Conservation (phyloP, 37 sponge, comb jelly and placozoan genomes). For the Halisarca cf. caerulea region DNA sequence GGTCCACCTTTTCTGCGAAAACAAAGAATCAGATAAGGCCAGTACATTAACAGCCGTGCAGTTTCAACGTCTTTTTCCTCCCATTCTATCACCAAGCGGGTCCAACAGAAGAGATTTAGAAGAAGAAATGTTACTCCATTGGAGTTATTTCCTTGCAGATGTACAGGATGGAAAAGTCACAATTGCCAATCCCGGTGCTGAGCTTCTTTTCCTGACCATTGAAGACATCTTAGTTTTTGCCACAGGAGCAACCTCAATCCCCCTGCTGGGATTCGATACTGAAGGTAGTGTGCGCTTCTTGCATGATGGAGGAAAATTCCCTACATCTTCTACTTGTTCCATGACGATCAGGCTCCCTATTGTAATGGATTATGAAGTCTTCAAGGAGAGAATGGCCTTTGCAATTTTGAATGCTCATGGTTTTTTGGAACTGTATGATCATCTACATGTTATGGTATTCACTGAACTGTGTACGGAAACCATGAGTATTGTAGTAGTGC, state of each 20-base stretch:
- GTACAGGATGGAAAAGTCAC: background rate
- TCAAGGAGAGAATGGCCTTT: conserved; percentile 9
- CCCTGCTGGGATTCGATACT: background rate
- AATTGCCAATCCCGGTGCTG: background rate
- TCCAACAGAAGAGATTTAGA: conserved; percentile 7
- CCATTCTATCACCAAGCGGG: background rate
- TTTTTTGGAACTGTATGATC: conserved; percentile 20
- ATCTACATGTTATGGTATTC: too few species aligned
- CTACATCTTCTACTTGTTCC: background rate
- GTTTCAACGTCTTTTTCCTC: background rate
- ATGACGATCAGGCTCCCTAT: background rate
- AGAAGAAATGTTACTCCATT: conserved; percentile 1
- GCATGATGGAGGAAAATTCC: background rate
- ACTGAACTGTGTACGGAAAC: too few species aligned
- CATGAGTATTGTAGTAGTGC: too few species aligned
- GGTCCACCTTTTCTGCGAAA: background rate
- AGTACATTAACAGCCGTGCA: background rate
- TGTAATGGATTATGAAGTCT: background rate
- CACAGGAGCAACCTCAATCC: conserved; percentile 4
- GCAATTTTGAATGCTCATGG: conserved; percentile 23
- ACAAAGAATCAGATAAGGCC: background rate
- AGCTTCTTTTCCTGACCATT: background rate
- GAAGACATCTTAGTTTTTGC: conserved; percentile 12
- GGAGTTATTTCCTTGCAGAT: conserved; percentile 18
- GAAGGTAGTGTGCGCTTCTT: background rate